phyloP scores from a whole-genome alignment of 2,113 vertebrate species.

The Saccopteryx bilineata region DNA sequence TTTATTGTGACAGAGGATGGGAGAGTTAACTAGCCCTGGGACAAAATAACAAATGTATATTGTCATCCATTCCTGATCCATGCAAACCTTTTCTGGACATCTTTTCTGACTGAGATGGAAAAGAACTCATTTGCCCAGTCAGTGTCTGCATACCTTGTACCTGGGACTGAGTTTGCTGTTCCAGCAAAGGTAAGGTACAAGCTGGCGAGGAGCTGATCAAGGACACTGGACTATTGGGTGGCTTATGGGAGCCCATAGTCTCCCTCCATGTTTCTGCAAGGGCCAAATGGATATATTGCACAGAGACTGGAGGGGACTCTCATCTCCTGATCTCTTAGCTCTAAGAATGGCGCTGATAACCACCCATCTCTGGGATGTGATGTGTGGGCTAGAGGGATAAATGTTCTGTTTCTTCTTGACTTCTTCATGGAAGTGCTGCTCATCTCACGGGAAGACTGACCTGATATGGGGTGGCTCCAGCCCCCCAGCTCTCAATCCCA shows the following conservation, averaged over 20 bases:
- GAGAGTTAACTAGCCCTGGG: too few species aligned
- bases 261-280: not conserved
- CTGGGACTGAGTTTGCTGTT: too few species aligned
- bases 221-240: fast-evolving
- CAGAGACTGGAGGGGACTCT: too few species aligned
- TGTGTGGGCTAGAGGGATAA: too few species aligned
- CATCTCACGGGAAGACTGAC: not conserved
- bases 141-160: fast-evolving
- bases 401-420: too few species aligned
- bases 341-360: not conserved
- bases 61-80: too few species aligned
- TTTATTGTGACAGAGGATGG: too few species aligned
- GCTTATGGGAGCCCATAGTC: fast-evolving
- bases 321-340: not conserved
- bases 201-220: too few species aligned
- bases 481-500: not conserved
- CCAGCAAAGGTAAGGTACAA: fast-evolving
- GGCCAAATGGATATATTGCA: not conserved
- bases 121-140: not conserved
- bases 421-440: too few species aligned
- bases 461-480: not conserved
- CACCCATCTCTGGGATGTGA: not conserved
- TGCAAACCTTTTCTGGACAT: not conserved
- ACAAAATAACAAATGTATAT: too few species aligned
- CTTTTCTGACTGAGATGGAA: not conserved